Percentiles rank a stretch among this genome's conserved stretches.
Conservation (phyloP, 2,888 invertebrate genomes). For the Conops quadrifasciatus region DNA sequence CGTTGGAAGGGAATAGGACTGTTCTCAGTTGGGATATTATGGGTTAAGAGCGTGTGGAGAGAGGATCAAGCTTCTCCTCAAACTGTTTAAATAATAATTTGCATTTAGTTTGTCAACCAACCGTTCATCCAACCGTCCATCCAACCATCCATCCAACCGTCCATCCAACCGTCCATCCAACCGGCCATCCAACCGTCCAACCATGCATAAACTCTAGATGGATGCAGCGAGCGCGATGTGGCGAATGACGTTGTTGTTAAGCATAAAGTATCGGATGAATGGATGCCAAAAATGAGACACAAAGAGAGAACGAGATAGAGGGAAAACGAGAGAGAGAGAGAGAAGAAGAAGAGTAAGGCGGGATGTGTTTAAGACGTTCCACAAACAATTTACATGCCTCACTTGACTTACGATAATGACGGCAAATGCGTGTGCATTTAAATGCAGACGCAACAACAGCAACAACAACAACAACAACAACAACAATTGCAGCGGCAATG, state of each 20-base stretch:
- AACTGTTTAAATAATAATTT: conserved; percentile 30
- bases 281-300: neutral
- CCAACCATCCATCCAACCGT: no score
- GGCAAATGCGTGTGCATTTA: conserved; percentile 35
- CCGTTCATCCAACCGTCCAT: no score
- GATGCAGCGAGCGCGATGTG: neutral
- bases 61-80: no score
- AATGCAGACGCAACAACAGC: conserved; percentile 18
- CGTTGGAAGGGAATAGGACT: no score
- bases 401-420: conserved; percentile 32
- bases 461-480: neutral
- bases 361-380: no score
- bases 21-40: no score
- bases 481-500: neutral
- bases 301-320: neutral
- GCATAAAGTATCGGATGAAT: no score
- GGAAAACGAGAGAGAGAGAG: no score
- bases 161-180: no score
- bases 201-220: neutral
- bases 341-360: no score
- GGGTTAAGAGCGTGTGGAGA: no score
- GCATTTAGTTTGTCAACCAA: conserved; percentile 31
- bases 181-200: no score
- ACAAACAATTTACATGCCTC: conserved; percentile 21
- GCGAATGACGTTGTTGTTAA: neutral